A percentile compares a stretch with the other conserved stretches of the same genome.
Evolutionary conservation across 2,113 vertebrate species (phyloP).

Genomic region (Actinemys pallida): DNA sequence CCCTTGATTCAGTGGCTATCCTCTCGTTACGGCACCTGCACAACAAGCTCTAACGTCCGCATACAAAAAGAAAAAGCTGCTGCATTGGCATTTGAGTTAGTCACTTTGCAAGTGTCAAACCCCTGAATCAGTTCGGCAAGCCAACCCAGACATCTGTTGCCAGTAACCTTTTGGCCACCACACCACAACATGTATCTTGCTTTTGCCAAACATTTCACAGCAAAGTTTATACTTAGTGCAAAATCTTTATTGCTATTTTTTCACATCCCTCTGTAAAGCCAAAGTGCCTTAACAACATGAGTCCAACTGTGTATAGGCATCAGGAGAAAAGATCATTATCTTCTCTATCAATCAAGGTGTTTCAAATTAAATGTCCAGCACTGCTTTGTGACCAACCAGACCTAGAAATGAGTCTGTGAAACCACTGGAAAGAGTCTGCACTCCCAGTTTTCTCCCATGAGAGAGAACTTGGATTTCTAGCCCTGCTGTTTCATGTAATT

Average conservation of each 20-base stretch:
- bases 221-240: not conserved
- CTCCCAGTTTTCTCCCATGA: not conserved
- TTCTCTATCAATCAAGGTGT: not conserved
- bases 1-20: too few relatives aligned
- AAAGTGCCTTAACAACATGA: not conserved
- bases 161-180: not conserved
- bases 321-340: not conserved
- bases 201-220: not conserved
- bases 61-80: too few relatives aligned
- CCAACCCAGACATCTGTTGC: not conserved
- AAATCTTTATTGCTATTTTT: not conserved
- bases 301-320: not conserved
- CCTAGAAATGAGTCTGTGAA: not conserved
- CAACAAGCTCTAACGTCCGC: too few relatives aligned
- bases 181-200: fast-evolving
- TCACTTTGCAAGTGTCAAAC: not conserved
- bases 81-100: not conserved
- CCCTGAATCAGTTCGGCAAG: fast-evolving
- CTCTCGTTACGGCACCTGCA: too few relatives aligned
- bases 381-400: not conserved
- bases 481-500: not conserved
- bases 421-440: not conserved
- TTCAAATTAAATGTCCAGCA: not conserved
- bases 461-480: not conserved
- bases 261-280: not conserved